Conservation (phyloP, 2,113 vertebrate species). For the Ranitomeya variabilis region DNA sequence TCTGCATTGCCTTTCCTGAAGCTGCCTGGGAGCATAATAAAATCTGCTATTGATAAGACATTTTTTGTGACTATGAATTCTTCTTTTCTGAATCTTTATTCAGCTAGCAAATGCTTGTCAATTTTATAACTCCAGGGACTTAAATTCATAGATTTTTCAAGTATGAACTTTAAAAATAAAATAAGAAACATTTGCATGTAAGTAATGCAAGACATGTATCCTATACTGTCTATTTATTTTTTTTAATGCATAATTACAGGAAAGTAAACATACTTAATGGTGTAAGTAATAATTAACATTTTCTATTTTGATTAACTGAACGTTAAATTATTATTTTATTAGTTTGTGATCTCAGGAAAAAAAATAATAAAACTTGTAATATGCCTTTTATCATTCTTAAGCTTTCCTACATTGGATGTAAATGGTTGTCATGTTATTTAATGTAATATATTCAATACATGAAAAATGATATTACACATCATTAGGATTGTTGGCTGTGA, state of each 20-base stretch:
- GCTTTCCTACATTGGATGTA: neutral
- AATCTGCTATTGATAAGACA: neutral
- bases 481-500: constrained; percentile 43
- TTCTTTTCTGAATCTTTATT: neutral
- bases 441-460: neutral
- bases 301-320: neutral
- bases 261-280: neutral
- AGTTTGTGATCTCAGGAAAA: neutral
- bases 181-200: neutral
- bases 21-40: neutral
- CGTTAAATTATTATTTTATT: neutral
- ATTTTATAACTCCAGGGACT: neutral
- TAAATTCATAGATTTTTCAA: neutral
- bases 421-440: neutral
- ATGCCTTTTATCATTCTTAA: neutral
- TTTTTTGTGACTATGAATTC: neutral
- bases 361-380: neutral
- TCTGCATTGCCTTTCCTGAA: neutral
- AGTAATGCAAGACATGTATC: neutral
- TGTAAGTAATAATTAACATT: neutral
- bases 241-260: neutral
- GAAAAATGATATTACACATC: constrained; percentile 35
- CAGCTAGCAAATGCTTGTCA: neutral
- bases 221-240: neutral
- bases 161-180: neutral